Evolutionary conservation across 2,113 vertebrate genomes (phyloP).

Genomic region (Nannospalax galili): DNA sequence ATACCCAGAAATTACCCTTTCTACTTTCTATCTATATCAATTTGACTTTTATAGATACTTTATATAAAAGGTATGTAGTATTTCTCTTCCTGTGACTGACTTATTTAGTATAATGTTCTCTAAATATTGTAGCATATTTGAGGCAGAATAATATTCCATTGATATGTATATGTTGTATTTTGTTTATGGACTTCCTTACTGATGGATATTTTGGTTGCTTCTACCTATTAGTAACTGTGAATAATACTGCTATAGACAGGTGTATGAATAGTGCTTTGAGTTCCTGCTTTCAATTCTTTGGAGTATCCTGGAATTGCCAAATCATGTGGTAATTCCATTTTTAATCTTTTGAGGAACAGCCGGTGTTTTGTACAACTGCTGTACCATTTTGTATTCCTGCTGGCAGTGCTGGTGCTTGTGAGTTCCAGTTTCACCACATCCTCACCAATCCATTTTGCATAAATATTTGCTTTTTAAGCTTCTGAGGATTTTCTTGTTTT

Average conservation of each 20-base stretch:
- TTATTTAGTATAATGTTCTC: background rate
- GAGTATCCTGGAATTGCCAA: background rate
- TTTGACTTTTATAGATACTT: background rate
- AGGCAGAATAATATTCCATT: background rate
- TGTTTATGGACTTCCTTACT: background rate
- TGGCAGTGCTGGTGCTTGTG: too few relatives aligned
- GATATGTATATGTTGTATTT: background rate
- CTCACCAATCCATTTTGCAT: background rate
- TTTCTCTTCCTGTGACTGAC: background rate
- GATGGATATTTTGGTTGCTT: background rate
- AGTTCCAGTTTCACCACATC: background rate
- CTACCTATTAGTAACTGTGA: background rate
- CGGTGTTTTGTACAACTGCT: background rate
- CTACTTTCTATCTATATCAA: background rate
- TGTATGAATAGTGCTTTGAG: background rate
- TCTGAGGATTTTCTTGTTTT: background rate
- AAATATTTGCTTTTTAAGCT: constrained; percentile 1
- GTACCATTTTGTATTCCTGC: too few relatives aligned
- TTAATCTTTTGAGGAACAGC: background rate
- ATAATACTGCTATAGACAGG: background rate
- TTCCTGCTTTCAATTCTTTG: background rate
- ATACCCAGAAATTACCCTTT: background rate
- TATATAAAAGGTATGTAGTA: too few relatives aligned
- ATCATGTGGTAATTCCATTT: background rate
- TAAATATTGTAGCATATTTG: background rate